These are phyloP conservation scores for Ochropleura plecta DNA, from an alignment of 2,888 invertebrate genomes.

Conservation along the genomic window DNA sequence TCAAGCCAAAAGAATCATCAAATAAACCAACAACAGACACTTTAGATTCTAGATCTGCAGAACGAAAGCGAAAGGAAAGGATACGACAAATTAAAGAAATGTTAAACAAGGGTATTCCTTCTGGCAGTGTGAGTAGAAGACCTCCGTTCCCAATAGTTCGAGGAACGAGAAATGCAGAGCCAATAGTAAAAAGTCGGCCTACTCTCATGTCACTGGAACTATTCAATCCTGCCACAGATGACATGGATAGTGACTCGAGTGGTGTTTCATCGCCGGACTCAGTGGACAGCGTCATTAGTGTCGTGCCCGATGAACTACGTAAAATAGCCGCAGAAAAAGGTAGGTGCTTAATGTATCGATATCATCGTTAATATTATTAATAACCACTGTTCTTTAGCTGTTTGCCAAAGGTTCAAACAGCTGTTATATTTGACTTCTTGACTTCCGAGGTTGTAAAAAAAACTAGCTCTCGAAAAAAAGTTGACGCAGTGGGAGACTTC, in stretches of 20 bases:
- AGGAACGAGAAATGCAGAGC: constrained; percentile 91
- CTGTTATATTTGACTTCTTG: not conserved
- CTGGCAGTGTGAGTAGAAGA: constrained; percentile 87
- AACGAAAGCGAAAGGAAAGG: constrained; percentile 91
- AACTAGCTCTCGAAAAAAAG: not conserved
- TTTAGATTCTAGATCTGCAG: constrained; percentile 86
- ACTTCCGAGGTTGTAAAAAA: not conserved
- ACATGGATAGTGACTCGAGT: constrained; percentile 97
- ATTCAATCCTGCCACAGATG: constrained; percentile 97
- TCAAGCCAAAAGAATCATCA: constrained; percentile 81
- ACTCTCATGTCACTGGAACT: constrained; percentile 95
- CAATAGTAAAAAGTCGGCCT: constrained; percentile 92
- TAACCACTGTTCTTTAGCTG: not conserved
- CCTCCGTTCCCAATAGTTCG: constrained; percentile 93
- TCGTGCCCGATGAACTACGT: constrained; percentile 92
- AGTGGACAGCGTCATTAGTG: constrained; percentile 96
- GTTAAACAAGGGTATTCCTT: constrained; percentile 92
- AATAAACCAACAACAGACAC: constrained; percentile 81
- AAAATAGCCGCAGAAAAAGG: constrained; percentile 87
- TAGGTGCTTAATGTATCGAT: constrained; percentile 56
- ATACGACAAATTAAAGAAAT: constrained; percentile 93
- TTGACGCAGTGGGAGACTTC: not conserved
- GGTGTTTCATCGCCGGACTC: constrained; percentile 97
- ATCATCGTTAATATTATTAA: no score
- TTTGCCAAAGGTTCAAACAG: not conserved